Conservation (phyloP, 2,113 vertebrate genomes). For the Forbesichthys papilliferus region DNA sequence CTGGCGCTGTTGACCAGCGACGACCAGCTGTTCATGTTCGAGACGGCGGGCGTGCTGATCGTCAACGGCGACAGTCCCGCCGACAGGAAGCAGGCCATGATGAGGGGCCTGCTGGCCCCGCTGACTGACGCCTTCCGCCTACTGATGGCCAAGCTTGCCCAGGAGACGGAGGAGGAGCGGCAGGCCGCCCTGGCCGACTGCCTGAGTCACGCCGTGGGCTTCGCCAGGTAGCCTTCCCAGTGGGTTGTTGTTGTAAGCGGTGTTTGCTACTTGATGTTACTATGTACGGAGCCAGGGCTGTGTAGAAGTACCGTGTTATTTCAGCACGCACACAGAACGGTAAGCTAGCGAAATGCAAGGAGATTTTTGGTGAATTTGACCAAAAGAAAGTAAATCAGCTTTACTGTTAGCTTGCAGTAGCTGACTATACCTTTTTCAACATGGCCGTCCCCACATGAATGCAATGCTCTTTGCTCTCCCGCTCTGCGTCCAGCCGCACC, state of each 20-base stretch:
- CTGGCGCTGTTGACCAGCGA: slow-evolving; percentile 90
- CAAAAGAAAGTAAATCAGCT: background rate
- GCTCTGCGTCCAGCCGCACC: slow-evolving; percentile 82
- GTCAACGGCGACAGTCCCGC: slow-evolving; percentile 90
- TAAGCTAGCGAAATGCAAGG: background rate
- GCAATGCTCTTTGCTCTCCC: background rate
- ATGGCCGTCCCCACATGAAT: background rate
- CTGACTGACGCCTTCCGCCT: slow-evolving; percentile 92
- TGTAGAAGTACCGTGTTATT: no score
- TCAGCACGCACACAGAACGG: no score
- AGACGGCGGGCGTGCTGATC: slow-evolving; percentile 93
- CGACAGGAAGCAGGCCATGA: slow-evolving; percentile 90
- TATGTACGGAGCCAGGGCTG: no score
- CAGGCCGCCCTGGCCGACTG: slow-evolving; percentile 89
- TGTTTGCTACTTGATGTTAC: no score
- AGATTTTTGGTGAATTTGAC: background rate
- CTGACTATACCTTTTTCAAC: background rate
- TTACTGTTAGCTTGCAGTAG: background rate
- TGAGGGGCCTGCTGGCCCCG: slow-evolving; percentile 91
- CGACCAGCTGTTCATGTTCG: slow-evolving; percentile 97
- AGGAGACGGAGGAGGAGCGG: slow-evolving; percentile 87
- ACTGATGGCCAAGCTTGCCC: slow-evolving; percentile 86
- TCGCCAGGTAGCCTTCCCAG: slow-evolving; percentile 84
- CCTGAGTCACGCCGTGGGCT: slow-evolving; percentile 94
- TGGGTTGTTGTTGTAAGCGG: background rate